Conservation (phyloP, 1,140 invertebrate species). For the Vanessa atalanta region DNA sequence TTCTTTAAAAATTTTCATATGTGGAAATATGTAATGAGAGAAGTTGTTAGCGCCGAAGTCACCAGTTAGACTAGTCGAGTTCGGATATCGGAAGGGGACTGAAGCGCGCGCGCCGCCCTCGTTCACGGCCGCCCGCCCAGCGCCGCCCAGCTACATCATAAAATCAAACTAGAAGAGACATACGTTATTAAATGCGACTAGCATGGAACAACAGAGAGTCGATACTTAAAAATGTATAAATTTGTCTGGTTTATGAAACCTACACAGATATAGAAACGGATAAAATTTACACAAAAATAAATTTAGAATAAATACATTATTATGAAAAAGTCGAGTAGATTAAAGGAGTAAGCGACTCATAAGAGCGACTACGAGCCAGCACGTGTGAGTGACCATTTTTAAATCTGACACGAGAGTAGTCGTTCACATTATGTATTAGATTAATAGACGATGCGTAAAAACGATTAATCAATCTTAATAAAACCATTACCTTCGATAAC, state of each 20-base stretch:
- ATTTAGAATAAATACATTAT: background rate
- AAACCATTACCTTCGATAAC: too few species aligned
- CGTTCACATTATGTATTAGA: background rate
- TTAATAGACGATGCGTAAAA: background rate
- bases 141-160: conserved; percentile 43
- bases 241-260: too few species aligned
- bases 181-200: background rate
- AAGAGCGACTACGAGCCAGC: background rate
- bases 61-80: conserved; percentile 32
- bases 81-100: conserved; percentile 61
- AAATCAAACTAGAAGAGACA: conserved; percentile 48
- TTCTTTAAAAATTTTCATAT: conserved; percentile 2
- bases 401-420: background rate
- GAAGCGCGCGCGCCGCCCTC: conserved; percentile 67
- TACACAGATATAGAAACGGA: too few species aligned
- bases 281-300: too few species aligned
- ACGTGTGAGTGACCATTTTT: background rate
- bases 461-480: too few species aligned
- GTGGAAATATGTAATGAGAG: conserved; percentile 38
- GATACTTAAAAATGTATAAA: background rate
- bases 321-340: background rate
- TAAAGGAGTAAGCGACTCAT: background rate
- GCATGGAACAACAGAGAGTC: background rate
- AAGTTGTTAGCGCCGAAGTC: conserved; percentile 36
- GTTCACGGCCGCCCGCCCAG: conserved; percentile 56